Percentiles rank a stretch among this genome's conserved stretches.
Evolutionary conservation across 2,888 invertebrate species (phyloP).

Genomic region (Drosophila imparisetae): DNA sequence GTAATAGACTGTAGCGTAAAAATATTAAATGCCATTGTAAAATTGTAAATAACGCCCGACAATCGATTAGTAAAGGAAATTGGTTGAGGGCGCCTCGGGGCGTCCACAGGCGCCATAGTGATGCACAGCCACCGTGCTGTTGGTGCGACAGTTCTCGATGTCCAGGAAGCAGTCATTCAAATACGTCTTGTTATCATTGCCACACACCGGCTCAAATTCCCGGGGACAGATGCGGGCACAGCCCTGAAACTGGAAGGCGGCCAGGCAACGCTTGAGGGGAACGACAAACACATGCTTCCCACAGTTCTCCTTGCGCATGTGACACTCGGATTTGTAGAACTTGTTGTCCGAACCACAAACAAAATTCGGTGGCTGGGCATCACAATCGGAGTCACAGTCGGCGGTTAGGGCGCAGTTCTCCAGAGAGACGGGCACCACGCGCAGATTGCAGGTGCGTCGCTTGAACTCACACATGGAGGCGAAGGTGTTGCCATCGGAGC

Average conservation of each 20-base stretch:
- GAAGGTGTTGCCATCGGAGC: conserved; percentile 95
- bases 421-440: conserved; percentile 92
- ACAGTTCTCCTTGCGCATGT: conserved; percentile 96
- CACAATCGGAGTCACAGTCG: conserved; percentile 88
- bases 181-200: conserved; percentile 96
- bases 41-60: conserved; percentile 42
- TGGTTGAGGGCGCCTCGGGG: conserved; percentile 93
- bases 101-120: conserved; percentile 94
- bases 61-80: conserved; percentile 90
- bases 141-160: conserved; percentile 95
- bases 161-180: conserved; percentile 96
- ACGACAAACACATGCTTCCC: conserved; percentile 96
- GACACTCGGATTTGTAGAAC: conserved; percentile 95
- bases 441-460: conserved; percentile 92
- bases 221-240: conserved; percentile 94
- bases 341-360: conserved; percentile 96
- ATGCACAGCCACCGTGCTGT: conserved; percentile 90
- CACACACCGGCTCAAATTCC: conserved; percentile 96
- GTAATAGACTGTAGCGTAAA: conserved; percentile 71
- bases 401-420: conserved; percentile 94
- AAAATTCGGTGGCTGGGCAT: conserved; percentile 88
- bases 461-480: conserved; percentile 94
- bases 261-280: conserved; percentile 94
- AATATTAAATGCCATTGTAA: conserved; percentile 75
- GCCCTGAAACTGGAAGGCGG: conserved; percentile 93